These are phyloP conservation scores for Pararge aegeria DNA, from an alignment of 1,140 invertebrate species.

Conservation along the genomic window DNA sequence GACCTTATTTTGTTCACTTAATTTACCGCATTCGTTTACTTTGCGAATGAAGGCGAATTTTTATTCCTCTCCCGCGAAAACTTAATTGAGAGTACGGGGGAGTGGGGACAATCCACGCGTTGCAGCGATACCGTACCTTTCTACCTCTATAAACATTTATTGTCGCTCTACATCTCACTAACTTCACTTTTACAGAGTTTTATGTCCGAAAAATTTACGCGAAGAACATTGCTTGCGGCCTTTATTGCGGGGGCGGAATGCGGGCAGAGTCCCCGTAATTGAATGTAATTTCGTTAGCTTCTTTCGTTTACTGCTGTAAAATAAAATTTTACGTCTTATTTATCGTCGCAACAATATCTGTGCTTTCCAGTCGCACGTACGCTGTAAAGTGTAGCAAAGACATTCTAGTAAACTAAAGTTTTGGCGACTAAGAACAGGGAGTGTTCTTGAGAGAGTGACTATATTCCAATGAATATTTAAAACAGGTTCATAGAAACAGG, in stretches of 20 bases:
- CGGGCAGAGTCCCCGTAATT: slow-evolving; percentile 64
- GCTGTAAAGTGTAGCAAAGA: slow-evolving; percentile 15
- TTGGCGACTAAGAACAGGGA: too few relatives aligned
- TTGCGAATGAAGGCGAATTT: slow-evolving; percentile 59
- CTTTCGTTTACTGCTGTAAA: slow-evolving; percentile 75
- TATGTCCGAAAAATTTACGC: slow-evolving; percentile 79
- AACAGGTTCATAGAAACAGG: neutral
- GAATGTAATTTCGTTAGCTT: slow-evolving; percentile 77
- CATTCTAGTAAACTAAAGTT: slow-evolving; percentile 24
- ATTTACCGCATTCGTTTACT: slow-evolving; percentile 74
- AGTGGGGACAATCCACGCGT: slow-evolving; percentile 33
- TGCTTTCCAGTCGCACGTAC: slow-evolving; percentile 32
- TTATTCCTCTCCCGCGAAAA: slow-evolving; percentile 61
- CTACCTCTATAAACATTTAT: slow-evolving; percentile 72
- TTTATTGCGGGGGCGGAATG: slow-evolving; percentile 72
- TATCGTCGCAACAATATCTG: slow-evolving; percentile 72
- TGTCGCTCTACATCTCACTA: slow-evolving; percentile 68
- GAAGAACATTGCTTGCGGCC: slow-evolving; percentile 57
- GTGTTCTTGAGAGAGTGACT: slow-evolving; percentile 9
- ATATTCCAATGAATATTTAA: neutral
- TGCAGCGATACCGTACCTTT: slow-evolving; percentile 34
- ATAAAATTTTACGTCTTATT: slow-evolving; percentile 78
- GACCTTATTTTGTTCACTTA: slow-evolving; percentile 73
- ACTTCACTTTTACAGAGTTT: slow-evolving; percentile 77
- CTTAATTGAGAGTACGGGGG: slow-evolving; percentile 61